These are phyloP conservation scores for Aviceda subcristata DNA, from an alignment of 2,113 vertebrate genomes.

Conservation along the genomic window DNA sequence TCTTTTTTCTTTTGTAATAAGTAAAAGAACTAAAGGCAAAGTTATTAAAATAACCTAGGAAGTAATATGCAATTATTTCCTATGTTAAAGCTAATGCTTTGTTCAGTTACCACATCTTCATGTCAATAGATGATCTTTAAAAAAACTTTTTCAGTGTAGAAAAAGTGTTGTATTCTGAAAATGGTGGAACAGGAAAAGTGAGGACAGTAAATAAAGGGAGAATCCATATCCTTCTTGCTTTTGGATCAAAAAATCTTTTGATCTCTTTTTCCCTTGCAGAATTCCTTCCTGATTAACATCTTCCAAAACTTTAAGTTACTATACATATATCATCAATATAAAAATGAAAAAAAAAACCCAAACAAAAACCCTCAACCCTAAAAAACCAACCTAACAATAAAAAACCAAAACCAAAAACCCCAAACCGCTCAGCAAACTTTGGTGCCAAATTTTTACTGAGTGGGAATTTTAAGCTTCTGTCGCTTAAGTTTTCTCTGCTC, in stretches of 20 bases:
- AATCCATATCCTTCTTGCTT: neutral
- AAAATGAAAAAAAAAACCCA: too few relatives aligned
- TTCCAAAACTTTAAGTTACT: neutral
- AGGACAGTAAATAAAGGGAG: neutral
- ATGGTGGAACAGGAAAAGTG: neutral
- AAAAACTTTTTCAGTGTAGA: neutral
- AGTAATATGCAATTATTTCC: neutral
- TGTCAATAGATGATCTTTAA: neutral
- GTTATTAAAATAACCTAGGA: neutral
- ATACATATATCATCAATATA: neutral
- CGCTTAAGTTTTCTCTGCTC: neutral
- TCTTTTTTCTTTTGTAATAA: neutral
- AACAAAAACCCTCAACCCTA: neutral
- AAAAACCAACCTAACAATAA: neutral
- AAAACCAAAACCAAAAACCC: too few relatives aligned
- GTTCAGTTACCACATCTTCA: neutral
- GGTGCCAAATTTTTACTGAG: neutral
- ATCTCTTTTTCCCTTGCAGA: neutral
- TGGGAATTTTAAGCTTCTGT: slow-evolving; percentile 12
- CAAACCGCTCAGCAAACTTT: neutral
- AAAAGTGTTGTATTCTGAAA: neutral
- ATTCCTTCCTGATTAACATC: neutral
- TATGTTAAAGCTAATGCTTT: neutral
- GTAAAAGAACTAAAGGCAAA: neutral
- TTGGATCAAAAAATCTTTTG: neutral